Evolutionary conservation across 2,797 vertebrate species (phyloP).

Genomic region (Fistularia tabacaria): DNA sequence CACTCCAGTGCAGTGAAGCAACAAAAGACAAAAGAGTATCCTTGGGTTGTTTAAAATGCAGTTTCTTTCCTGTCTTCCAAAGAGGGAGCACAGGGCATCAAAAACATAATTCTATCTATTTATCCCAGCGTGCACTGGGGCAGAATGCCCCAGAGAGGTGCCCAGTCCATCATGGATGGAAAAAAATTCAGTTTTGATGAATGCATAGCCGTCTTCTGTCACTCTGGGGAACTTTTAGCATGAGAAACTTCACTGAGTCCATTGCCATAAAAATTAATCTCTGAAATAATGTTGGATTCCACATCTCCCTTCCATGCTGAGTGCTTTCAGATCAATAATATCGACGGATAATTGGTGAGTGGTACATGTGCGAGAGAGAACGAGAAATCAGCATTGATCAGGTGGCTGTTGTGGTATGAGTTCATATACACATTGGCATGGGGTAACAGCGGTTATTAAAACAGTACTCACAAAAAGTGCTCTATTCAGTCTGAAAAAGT

Average conservation of each 20-base stretch:
- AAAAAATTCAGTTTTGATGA: constrained; percentile 18
- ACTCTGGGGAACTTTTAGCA: constrained; percentile 10
- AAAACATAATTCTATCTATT: constrained; percentile 5
- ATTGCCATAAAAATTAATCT: constrained; percentile 6
- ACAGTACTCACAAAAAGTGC: not conserved
- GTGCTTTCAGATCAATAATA: not conserved
- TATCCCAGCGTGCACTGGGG: not conserved
- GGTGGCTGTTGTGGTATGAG: too few species aligned
- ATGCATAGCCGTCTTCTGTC: constrained; percentile 21
- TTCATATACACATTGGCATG: constrained; percentile 9
- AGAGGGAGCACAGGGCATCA: constrained; percentile 4
- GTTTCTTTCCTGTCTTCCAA: constrained; percentile 7
- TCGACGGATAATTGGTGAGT: constrained; percentile 4
- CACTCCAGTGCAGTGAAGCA: constrained; percentile 4
- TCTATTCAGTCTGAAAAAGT: constrained; percentile 14
- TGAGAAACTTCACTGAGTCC: constrained; percentile 7
- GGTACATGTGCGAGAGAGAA: not conserved
- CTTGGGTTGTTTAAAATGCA: constrained; percentile 12
- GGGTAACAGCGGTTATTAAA: too few species aligned
- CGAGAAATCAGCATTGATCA: too few species aligned
- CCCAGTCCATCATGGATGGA: constrained; percentile 2
- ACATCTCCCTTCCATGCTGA: not conserved
- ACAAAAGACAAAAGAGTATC: constrained; percentile 1
- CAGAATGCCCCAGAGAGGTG: constrained; percentile 17
- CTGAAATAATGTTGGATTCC: not conserved